Conservation (phyloP, 2,888 invertebrate genomes). For the Emesis castigata region DNA sequence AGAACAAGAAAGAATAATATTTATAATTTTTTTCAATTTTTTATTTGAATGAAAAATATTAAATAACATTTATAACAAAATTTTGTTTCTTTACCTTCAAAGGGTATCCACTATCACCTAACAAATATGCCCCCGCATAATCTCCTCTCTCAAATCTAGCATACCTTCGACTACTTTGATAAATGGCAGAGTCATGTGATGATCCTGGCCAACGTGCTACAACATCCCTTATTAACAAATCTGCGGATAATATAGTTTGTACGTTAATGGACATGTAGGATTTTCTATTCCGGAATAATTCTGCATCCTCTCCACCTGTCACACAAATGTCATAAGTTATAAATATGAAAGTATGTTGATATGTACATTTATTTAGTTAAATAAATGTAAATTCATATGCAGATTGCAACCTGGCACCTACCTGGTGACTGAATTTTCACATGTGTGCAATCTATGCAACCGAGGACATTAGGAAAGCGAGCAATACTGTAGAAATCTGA, state of each 20-base stretch:
- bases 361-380: background rate
- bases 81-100: slow-evolving; percentile 13
- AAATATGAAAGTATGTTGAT: background rate
- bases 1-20: background rate
- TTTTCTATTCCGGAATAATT: slow-evolving; percentile 67
- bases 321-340: background rate
- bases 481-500: background rate
- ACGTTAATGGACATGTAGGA: slow-evolving; percentile 53
- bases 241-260: slow-evolving; percentile 63
- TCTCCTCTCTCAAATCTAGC: slow-evolving; percentile 1
- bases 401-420: too few relatives aligned
- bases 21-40: too few relatives aligned
- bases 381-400: too few relatives aligned
- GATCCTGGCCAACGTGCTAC: slow-evolving; percentile 70
- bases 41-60: background rate
- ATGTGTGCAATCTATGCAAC: slow-evolving; percentile 9
- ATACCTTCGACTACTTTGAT: background rate
- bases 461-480: background rate
- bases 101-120: slow-evolving; percentile 11
- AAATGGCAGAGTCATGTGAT: slow-evolving; percentile 60
- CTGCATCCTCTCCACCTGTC: slow-evolving; percentile 61
- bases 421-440: slow-evolving; percentile 11
- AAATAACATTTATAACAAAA: background rate
- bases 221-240: slow-evolving; percentile 60
- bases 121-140: background rate